These are phyloP conservation scores for Vireo altiloquus DNA, from an alignment of 2,113 vertebrate genomes.

Conservation along the genomic window DNA sequence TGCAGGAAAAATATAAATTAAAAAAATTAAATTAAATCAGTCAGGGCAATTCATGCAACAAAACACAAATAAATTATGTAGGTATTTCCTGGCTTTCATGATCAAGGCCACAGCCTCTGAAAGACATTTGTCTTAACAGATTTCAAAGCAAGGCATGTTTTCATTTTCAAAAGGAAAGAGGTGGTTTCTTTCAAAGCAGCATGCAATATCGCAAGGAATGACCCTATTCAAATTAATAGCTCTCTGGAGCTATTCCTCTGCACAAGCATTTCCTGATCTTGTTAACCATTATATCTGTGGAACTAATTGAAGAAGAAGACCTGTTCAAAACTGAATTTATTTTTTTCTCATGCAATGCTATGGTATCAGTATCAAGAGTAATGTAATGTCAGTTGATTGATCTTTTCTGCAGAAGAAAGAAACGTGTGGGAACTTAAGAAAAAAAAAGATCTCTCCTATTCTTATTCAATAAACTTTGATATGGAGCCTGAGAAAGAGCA, in stretches of 20 bases:
- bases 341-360: background rate
- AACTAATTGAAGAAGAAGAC: constrained; percentile 10
- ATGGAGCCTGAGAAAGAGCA: background rate
- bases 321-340: background rate
- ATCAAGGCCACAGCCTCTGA: background rate
- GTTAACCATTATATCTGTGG: background rate
- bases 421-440: background rate
- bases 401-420: background rate
- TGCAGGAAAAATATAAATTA: background rate
- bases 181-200: background rate
- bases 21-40: background rate
- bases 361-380: background rate
- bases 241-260: background rate
- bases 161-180: background rate
- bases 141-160: background rate
- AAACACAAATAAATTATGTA: background rate
- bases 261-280: background rate
- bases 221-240: background rate
- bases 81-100: background rate
- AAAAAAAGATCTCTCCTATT: background rate
- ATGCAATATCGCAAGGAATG: background rate
- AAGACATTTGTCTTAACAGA: background rate
- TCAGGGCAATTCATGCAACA: background rate
- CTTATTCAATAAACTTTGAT: background rate
- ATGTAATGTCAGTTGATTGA: background rate